A percentile compares a stretch with the other conserved stretches of the same genome.
These are phyloP conservation scores for Ectropis crepuscularia DNA, from an alignment of 2,888 invertebrate species.

Conservation along the genomic window DNA sequence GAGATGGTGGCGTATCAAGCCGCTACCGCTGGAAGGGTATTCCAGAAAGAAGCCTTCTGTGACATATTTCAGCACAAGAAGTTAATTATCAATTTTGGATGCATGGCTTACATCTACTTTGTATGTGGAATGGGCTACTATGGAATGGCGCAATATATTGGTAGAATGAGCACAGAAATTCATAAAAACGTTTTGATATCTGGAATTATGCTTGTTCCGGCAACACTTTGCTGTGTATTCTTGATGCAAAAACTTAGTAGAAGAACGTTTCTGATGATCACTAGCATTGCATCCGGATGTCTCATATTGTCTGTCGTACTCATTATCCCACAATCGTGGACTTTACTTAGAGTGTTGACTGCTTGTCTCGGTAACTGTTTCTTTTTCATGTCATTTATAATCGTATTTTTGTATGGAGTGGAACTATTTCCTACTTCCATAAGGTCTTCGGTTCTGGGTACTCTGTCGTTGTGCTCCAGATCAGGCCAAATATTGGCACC, in stretches of 20 bases:
- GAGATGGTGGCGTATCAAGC: slow-evolving; percentile 58
- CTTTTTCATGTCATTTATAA: slow-evolving; percentile 91
- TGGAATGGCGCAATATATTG: slow-evolving; percentile 91
- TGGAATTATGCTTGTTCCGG: slow-evolving; percentile 87
- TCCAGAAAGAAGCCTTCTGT: slow-evolving; percentile 56
- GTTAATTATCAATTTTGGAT: slow-evolving; percentile 86
- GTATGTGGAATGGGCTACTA: slow-evolving; percentile 93
- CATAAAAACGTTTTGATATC: slow-evolving; percentile 91
- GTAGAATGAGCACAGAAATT: slow-evolving; percentile 89
- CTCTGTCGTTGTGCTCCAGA: slow-evolving; percentile 91
- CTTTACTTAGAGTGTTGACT: slow-evolving; percentile 76
- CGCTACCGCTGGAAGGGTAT: slow-evolving; percentile 29
- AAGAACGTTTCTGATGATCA: slow-evolving; percentile 84
- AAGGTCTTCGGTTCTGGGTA: slow-evolving; percentile 92
- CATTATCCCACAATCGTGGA: slow-evolving; percentile 62
- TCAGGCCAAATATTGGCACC: slow-evolving; percentile 93
- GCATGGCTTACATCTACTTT: slow-evolving; percentile 89
- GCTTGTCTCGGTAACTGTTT: slow-evolving; percentile 90
- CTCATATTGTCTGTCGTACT: slow-evolving; percentile 61
- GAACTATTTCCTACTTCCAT: slow-evolving; percentile 94
- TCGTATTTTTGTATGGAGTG: slow-evolving; percentile 92
- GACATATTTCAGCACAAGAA: slow-evolving; percentile 71
- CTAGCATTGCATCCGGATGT: slow-evolving; percentile 72
- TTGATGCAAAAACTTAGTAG: slow-evolving; percentile 86
- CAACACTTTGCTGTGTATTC: slow-evolving; percentile 83